phyloP scores from a whole-genome alignment of 2,888 invertebrate species.

The Lysandra coridon region DNA sequence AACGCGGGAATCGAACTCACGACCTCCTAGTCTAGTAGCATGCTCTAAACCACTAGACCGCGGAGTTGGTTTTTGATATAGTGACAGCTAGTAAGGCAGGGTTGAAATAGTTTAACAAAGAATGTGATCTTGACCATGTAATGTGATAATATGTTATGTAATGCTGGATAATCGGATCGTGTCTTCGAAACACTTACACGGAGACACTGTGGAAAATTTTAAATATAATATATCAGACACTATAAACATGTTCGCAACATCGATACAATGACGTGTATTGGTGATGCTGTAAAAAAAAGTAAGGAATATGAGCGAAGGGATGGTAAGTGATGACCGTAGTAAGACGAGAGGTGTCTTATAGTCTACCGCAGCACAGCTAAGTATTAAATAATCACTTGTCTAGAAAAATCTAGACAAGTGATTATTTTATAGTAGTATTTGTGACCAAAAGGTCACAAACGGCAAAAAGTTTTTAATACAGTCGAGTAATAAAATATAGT shows the following conservation, averaged over 20 bases:
- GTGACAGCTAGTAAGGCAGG: background rate
- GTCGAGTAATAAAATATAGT: no score
- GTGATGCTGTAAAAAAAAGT: no score
- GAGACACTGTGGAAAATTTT: background rate
- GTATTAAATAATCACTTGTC: no score
- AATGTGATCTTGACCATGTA: background rate
- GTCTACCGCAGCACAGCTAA: no score
- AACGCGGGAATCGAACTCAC: background rate
- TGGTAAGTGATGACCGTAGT: background rate
- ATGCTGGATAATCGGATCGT: background rate
- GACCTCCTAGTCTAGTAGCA: background rate
- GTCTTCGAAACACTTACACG: background rate
- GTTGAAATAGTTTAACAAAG: background rate
- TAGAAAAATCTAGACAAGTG: no score
- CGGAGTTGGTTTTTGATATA: background rate
- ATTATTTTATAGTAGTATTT: no score
- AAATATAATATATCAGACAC: background rate
- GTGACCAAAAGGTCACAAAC: no score
- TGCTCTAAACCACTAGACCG: background rate
- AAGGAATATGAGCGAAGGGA: background rate
- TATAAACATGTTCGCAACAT: no score
- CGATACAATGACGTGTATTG: no score
- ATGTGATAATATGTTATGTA: background rate
- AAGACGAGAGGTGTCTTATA: background rate
- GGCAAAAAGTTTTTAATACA: no score